Evolutionary conservation across 2,113 vertebrate species (phyloP), one percentile per base, ranked within the genome.

Genomic region (Patagioenas fasciata): DNA sequence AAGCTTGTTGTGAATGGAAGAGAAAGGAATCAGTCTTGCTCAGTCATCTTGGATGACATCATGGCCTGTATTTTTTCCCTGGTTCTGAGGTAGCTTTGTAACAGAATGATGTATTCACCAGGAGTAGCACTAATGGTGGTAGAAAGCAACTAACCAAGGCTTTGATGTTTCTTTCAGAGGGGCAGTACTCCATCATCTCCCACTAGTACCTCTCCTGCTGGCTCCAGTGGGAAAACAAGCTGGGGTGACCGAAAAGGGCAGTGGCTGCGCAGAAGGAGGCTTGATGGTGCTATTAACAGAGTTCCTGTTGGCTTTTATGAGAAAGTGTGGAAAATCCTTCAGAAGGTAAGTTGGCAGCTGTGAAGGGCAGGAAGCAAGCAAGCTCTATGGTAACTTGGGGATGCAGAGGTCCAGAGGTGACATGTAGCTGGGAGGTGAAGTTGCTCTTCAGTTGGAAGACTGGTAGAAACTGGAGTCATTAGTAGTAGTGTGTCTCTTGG

Each of bases 281-380:
- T 99, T 24, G 99, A 99, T 13, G 99, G 99, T 15, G 99, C 99
- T 13, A 99, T 99, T 87, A 99, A 99, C 97, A 98, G 99, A 88
- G 99, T 99, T n/a, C 99, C 99, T 0, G 97, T 99, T 95, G 99
- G 99, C 19, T 99, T 99, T 96, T 99, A 99, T 96, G 99, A 99
- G 96, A 99, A 98, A 93, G 99, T 99, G 51, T 99, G 99, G 99
- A 99, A 98, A 87, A 99, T 99, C 95, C 98, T 99, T 73, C 99
- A 99, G 96, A 99, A 99, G 98, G 98, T 98, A 83, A 94, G 97
- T 31, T 61, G 65, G 15, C 31, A 15, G 4, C 53, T 40, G 13
- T 19, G 47, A 58, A 54, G 29, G 36, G 40, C 19, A 24, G 71
- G 69, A 61, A 23, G 36, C 42, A 67, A 75, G 16, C 13, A 11